Percentiles rank a stretch among this genome's conserved stretches.
These are phyloP conservation scores for Isichthys henryi DNA, from an alignment of 2,113 vertebrate genomes.

Conservation along the genomic window DNA sequence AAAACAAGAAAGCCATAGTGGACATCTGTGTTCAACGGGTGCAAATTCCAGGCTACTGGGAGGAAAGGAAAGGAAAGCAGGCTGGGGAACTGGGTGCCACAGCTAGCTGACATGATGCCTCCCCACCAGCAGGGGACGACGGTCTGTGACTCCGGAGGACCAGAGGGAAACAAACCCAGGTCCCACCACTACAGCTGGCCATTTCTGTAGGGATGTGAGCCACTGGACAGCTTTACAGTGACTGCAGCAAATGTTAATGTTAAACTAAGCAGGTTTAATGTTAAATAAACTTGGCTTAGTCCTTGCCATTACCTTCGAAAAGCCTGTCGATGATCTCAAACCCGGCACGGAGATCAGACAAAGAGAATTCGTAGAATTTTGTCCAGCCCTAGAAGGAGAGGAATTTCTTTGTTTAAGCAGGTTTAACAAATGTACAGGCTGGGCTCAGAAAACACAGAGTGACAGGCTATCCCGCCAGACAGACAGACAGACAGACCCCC, in stretches of 20 bases:
- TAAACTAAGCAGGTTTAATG: not conserved
- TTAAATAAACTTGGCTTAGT: not conserved
- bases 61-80: not conserved
- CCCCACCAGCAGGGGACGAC: not conserved
- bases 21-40: not conserved
- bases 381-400: conserved; percentile 81
- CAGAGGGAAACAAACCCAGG: too few relatives aligned
- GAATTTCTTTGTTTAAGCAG: not conserved
- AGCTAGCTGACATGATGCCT: not conserved
- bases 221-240: not conserved
- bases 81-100: not conserved
- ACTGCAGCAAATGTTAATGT: not conserved
- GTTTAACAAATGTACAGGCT: not conserved
- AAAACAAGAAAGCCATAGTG: not conserved
- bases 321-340: conserved; percentile 87
- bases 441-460: not conserved
- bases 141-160: not conserved
- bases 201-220: not conserved
- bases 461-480: not conserved
- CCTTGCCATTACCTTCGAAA: conserved; percentile 74
- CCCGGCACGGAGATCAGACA: conserved; percentile 89
- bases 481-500: not conserved
- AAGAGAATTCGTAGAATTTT: conserved; percentile 97
- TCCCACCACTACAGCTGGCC: too few relatives aligned
- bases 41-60: not conserved